A percentile compares a stretch with the other conserved stretches of the same genome.
Conservation (phyloP, 2,113 vertebrate species). For the Tricholaema leucomelas region DNA sequence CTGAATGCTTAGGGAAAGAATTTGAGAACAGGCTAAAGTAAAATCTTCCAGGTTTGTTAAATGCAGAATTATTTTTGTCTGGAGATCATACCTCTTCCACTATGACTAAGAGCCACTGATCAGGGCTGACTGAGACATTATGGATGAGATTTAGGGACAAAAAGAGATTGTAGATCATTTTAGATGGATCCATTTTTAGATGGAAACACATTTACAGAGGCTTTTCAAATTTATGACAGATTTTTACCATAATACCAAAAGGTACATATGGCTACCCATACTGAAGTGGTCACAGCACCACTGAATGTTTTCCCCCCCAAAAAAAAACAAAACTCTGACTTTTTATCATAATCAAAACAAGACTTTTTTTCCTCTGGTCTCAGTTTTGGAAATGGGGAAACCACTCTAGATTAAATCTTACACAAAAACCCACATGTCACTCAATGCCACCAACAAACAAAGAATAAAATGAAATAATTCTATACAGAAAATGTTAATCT, state of each 20-base stretch:
- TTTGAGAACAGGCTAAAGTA: not conserved
- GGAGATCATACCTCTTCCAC: not conserved
- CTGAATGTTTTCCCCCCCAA: not conserved
- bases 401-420: not conserved
- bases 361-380: not conserved
- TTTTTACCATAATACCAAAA: not conserved
- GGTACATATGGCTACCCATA: not conserved
- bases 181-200: not conserved
- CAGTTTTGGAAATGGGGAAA: not conserved
- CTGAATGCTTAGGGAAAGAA: not conserved
- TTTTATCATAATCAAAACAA: not conserved
- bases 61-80: not conserved
- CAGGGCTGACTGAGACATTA: not conserved
- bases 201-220: not conserved
- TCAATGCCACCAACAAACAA: not conserved
- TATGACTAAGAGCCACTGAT: not conserved
- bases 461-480: not conserved
- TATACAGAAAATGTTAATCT: not conserved
- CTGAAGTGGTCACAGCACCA: not conserved
- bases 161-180: not conserved
- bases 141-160: not conserved
- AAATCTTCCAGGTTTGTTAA: not conserved
- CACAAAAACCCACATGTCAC: not conserved
- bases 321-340: not conserved
- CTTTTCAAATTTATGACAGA: not conserved